Base-by-base conservation (phyloP, 2,113 vertebrate genomes). In the Sylvietta virens region DNA sequence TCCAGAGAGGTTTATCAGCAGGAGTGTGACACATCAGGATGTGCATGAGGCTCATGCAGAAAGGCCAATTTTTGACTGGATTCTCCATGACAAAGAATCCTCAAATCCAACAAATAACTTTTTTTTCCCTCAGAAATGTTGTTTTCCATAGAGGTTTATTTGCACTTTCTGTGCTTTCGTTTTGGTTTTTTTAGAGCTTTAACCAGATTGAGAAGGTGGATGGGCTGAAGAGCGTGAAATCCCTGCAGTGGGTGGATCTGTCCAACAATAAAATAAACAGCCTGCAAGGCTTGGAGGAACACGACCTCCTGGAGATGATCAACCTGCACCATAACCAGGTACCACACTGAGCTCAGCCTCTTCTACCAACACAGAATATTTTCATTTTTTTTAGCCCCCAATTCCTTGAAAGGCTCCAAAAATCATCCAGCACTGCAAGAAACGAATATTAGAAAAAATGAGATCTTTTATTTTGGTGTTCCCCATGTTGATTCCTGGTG, bases 261-360 rank as follows among this genome's bases (percentile, higher is more conserved):
- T 99, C 99, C 42, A 67, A 90, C 53, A 99, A 99, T 97, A 95
- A 95, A 83, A 99, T 99, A 83, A 97, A 86, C 28, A 98, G 97
- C 51, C 97, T 99, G 27, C 95, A 97, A 66, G 99, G 99, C 40
- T 96, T 99, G 64, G 98, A 98, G 87, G 97, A 87, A 19, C 98
- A 99, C 6, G 77, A 97, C 27, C 88, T 98, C 1, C 96, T 99
- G 28, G 98, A 98, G 92, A 69, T 65, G 19, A 92, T 99, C 92
- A 97, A 98, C 97, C 96, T 99, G 11, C 97, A 99, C 82, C 95
- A 98, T 16, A 99, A 99, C 95, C 97, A 98, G 99, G 99, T 99
- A 98, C 51, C 10, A 5, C 10, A 8, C 13, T 31, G 6, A 28
- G 53, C 39, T 66, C 50, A 44, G 12, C 35, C 47, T 19, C 70